Evolutionary conservation across 1,140 invertebrate genomes (phyloP).

Genomic region (Bradysia coprophila): DNA sequence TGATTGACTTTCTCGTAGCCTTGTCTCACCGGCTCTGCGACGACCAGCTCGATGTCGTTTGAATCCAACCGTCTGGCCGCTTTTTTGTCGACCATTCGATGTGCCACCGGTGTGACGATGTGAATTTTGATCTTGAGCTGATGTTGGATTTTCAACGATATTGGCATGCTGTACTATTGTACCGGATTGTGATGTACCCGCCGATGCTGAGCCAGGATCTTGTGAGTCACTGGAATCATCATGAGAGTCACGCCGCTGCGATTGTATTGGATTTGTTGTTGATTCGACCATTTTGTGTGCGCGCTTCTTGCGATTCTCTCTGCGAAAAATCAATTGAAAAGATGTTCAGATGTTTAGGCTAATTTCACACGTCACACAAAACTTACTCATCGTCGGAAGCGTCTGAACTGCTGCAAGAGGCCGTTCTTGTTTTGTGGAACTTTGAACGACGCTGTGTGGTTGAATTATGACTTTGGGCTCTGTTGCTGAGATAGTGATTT

Average conservation of each 20-base stretch:
- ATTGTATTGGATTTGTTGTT: constrained; percentile 32
- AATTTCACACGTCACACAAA: too few species aligned
- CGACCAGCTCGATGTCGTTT: constrained; percentile 31
- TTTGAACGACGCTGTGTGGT: constrained; percentile 40
- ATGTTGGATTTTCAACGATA: not conserved
- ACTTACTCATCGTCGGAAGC: constrained; percentile 83
- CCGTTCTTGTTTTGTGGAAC: constrained; percentile 57
- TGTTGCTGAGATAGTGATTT: constrained; percentile 17
- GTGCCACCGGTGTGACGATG: not conserved
- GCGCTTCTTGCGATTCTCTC: constrained; percentile 57
- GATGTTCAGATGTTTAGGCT: too few species aligned
- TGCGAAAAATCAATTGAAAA: too few species aligned
- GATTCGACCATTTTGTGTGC: constrained; percentile 43
- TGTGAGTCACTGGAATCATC: constrained; percentile 61
- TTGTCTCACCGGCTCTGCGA: constrained; percentile 39
- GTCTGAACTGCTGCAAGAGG: constrained; percentile 76
- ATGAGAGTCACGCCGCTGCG: constrained; percentile 46
- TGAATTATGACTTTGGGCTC: constrained; percentile 16
- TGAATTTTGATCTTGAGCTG: not conserved
- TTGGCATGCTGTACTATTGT: not conserved
- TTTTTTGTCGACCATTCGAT: constrained; percentile 4
- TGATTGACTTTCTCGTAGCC: constrained; percentile 59
- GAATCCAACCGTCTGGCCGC: constrained; percentile 8
- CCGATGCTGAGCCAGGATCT: constrained; percentile 34
- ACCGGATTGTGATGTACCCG: constrained; percentile 15